A percentile compares a stretch with the other conserved stretches of the same genome.
Evolutionary conservation across 2,888 invertebrate species (phyloP).

Genomic region (Drosophila longiperda): DNA sequence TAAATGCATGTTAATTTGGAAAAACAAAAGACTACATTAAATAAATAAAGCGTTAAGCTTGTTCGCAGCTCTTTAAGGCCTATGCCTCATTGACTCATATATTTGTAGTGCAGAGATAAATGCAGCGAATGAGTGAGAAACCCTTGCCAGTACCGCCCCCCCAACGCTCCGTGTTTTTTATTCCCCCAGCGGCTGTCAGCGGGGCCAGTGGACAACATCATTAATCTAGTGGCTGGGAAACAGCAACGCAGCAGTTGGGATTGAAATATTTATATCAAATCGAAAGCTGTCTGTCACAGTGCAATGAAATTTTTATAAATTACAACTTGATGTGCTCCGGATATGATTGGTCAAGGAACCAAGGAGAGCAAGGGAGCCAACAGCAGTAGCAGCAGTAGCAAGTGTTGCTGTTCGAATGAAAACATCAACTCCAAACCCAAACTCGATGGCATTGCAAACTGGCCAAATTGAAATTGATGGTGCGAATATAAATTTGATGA

Average conservation of each 20-base stretch:
- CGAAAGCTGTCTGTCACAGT: constrained; percentile 79
- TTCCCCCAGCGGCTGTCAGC: constrained; percentile 67
- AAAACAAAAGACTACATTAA: not conserved
- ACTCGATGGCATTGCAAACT: constrained; percentile 46
- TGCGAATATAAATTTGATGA: constrained; percentile 68
- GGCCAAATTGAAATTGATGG: constrained; percentile 76
- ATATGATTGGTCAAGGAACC: constrained; percentile 59
- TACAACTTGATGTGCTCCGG: constrained; percentile 63
- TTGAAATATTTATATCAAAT: constrained; percentile 81
- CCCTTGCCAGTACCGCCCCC: constrained; percentile 2
- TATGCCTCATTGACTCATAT: constrained; percentile 22
- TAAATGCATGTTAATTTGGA: not conserved
- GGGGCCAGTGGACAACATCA: constrained; percentile 59
- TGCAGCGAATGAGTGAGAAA: constrained; percentile 2
- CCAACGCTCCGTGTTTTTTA: not conserved
- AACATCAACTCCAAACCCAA: constrained; percentile 56
- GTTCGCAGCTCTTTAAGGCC: constrained; percentile 58
- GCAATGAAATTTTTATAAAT: constrained; percentile 80
- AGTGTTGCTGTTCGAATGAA: constrained; percentile 46
- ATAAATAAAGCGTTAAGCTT: constrained; percentile 26
- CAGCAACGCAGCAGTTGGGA: constrained; percentile 49
- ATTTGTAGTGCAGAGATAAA: constrained; percentile 17
- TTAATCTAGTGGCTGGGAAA: constrained; percentile 70
- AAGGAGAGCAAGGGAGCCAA: constrained; percentile 1
- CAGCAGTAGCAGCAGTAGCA: not conserved